A percentile compares a stretch with the other conserved stretches of the same genome.
Conservation (phyloP, 2,113 vertebrate genomes). For the Indicator indicator region DNA sequence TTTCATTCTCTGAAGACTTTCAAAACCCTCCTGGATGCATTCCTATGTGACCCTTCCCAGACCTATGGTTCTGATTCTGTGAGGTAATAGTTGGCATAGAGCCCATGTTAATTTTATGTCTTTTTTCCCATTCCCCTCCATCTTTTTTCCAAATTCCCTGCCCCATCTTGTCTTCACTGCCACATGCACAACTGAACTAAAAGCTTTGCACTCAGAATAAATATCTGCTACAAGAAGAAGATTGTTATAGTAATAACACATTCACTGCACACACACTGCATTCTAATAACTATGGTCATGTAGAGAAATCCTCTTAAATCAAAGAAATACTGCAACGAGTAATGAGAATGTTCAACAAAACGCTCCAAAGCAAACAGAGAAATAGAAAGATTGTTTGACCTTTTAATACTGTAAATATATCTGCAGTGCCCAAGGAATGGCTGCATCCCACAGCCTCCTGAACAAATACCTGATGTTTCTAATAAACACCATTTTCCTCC, state of each 20-base stretch:
- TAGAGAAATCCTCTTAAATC: slow-evolving; percentile 61
- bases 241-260: slow-evolving; percentile 56
- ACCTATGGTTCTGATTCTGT: too few relatives aligned
- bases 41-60: too few relatives aligned
- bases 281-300: slow-evolving; percentile 41
- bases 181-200: not conserved
- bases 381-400: slow-evolving; percentile 64
- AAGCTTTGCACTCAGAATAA: slow-evolving; percentile 41
- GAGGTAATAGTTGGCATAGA: not conserved
- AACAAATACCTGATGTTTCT: slow-evolving; percentile 26
- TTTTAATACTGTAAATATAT: slow-evolving; percentile 68
- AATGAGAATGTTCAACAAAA: slow-evolving; percentile 48
- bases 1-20: too few relatives aligned
- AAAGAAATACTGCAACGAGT: slow-evolving; percentile 26
- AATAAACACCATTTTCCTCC: not conserved
- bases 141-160: slow-evolving; percentile 13
- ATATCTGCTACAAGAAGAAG: slow-evolving; percentile 8
- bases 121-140: not conserved
- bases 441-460: slow-evolving; percentile 38
- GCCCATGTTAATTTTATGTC: not conserved
- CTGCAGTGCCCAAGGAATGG: slow-evolving; percentile 24
- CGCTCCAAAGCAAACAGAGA: slow-evolving; percentile 30
- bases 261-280: slow-evolving; percentile 3
- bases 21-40: too few relatives aligned
- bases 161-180: not conserved